A percentile compares a stretch with the other conserved stretches of the same genome.
phyloP scores from a whole-genome alignment of 2,113 vertebrate genomes.

The Chlorodrepanis virens region DNA sequence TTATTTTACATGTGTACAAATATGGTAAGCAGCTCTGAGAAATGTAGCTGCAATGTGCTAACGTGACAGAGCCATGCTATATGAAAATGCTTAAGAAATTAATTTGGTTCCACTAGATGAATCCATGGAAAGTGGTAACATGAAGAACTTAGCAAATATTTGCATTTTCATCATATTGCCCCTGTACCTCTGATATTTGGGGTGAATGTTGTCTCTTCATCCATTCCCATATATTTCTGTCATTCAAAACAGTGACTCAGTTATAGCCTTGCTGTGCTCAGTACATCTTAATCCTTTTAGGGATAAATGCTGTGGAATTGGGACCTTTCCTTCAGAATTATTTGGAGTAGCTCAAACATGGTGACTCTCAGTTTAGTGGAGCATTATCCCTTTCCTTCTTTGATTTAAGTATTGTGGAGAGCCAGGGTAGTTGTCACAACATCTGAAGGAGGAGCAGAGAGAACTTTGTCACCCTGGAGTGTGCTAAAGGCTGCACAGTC shows the following conservation, averaged over 20 bases:
- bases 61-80: neutral
- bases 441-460: neutral
- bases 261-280: neutral
- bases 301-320: neutral
- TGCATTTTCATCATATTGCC: neutral
- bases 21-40: neutral
- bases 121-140: neutral
- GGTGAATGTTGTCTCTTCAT: neutral
- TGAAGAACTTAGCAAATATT: neutral
- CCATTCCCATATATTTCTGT: neutral
- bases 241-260: neutral
- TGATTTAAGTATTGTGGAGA: neutral
- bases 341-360: fast-evolving
- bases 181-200: neutral
- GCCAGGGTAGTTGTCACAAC: neutral
- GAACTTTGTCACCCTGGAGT: neutral
- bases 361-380: neutral
- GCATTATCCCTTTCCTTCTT: neutral
- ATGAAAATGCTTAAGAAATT: neutral
- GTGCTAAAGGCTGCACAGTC: neutral
- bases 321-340: neutral
- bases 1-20: neutral
- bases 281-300: neutral
- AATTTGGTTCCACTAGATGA: neutral
- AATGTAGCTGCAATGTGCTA: neutral